These are phyloP conservation scores for Conops quadrifasciatus DNA, from an alignment of 2,888 invertebrate species.

Conservation along the genomic window DNA sequence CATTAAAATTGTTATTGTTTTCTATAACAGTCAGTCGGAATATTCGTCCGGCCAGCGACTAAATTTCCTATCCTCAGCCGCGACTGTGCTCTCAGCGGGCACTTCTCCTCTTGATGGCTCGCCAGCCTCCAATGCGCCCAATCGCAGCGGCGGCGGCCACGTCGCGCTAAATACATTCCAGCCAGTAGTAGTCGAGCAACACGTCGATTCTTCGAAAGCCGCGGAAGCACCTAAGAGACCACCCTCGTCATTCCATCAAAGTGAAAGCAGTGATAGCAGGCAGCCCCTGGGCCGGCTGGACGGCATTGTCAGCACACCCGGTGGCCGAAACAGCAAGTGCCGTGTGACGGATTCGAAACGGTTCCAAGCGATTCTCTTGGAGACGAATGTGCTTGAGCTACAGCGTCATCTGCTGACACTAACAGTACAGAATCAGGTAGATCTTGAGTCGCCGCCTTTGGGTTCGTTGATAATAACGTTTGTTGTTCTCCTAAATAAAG, in stretches of 20 bases:
- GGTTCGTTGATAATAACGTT: no score
- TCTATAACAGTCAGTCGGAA: constrained; percentile 57
- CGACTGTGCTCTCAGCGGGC: constrained; percentile 58
- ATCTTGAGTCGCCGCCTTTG: constrained; percentile 44
- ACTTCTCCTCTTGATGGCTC: constrained; percentile 43
- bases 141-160: constrained; percentile 8
- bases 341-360: constrained; percentile 76
- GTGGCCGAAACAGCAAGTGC: constrained; percentile 70
- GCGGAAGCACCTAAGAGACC: constrained; percentile 40
- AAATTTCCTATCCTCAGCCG: constrained; percentile 59
- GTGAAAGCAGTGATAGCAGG: constrained; percentile 57
- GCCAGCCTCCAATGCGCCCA: neutral
- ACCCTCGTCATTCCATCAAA: constrained; percentile 58
- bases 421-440: constrained; percentile 86
- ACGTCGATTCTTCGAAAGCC: constrained; percentile 34
- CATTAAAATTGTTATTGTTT: constrained; percentile 25
- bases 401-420: constrained; percentile 83
- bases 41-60: constrained; percentile 57
- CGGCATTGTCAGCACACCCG: constrained; percentile 73
- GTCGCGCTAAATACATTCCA: constrained; percentile 54
- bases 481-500: no score
- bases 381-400: constrained; percentile 82
- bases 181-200: constrained; percentile 51
- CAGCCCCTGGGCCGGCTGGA: constrained; percentile 73
- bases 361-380: constrained; percentile 83